Percentiles rank a stretch among this genome's conserved stretches.
Evolutionary conservation across 2,888 invertebrate genomes (phyloP).

Genomic region (Orthosia gracilis): DNA sequence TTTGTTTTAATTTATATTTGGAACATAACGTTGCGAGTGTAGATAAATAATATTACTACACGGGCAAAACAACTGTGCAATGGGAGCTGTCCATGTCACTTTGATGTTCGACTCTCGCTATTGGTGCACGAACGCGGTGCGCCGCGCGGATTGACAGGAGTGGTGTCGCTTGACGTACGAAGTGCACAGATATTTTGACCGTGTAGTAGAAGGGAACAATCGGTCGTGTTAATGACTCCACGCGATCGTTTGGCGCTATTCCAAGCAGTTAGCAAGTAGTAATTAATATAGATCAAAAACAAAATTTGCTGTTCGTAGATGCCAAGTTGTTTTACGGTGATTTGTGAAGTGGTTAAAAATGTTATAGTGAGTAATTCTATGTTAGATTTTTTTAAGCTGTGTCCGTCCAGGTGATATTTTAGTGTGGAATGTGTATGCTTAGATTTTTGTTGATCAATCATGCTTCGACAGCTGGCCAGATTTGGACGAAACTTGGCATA

Average conservation of each 20-base stretch:
- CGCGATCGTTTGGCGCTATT: constrained; percentile 55
- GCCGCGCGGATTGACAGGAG: no score
- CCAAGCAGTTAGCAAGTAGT: constrained; percentile 63
- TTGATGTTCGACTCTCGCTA: no score
- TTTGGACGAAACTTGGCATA: neutral
- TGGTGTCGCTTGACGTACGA: no score
- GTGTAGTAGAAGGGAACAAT: constrained; percentile 51
- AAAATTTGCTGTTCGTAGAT: constrained; percentile 53
- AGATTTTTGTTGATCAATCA: neutral
- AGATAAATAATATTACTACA: no score
- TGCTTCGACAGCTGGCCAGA: neutral
- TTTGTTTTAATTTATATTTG: no score
- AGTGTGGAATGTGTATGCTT: neutral
- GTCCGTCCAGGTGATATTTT: neutral
- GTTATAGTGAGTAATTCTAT: constrained; percentile 17
- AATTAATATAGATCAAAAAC: constrained; percentile 67
- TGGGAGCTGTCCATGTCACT: no score
- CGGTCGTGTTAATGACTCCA: constrained; percentile 65
- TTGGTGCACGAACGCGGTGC: no score
- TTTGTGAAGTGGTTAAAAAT: constrained; percentile 47
- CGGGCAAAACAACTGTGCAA: no score
- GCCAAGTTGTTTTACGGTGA: constrained; percentile 59
- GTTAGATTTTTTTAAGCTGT: constrained; percentile 5
- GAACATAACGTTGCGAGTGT: no score
- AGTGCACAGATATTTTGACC: no score